Evolutionary conservation across 2,797 vertebrate genomes (phyloP).

Genomic region (Hemibagrus guttatus): DNA sequence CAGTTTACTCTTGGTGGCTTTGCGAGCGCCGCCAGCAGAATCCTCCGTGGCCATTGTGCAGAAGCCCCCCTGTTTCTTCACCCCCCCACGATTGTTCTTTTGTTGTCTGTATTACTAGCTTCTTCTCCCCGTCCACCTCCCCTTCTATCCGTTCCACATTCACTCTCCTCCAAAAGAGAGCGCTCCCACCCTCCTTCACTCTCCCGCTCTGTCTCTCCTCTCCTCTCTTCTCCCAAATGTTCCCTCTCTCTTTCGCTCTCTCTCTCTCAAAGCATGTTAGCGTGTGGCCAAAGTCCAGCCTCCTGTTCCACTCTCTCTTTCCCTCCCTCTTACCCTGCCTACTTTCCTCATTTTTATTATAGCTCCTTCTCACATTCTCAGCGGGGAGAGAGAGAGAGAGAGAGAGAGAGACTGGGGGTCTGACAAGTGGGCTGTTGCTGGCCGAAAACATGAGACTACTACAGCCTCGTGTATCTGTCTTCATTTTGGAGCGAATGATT

Average conservation of each 20-base stretch:
- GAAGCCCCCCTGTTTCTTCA: slow-evolving; percentile 9
- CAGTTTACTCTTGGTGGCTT: slow-evolving; percentile 92
- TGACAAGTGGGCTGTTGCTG: slow-evolving; percentile 71
- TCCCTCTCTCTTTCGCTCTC: slow-evolving; percentile 30
- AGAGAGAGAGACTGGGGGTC: slow-evolving; percentile 51
- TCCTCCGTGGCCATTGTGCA: slow-evolving; percentile 82
- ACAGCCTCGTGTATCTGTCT: not conserved
- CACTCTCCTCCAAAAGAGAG: slow-evolving; percentile 60
- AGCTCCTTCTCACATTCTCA: slow-evolving; percentile 48
- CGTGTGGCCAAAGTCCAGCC: slow-evolving; percentile 73
- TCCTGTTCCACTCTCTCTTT: slow-evolving; percentile 56
- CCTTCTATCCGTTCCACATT: slow-evolving; percentile 43
- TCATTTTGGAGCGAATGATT: not conserved
- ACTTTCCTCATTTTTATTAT: slow-evolving; percentile 64
- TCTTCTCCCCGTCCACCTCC: slow-evolving; percentile 43
- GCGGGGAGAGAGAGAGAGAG: slow-evolving; percentile 19
- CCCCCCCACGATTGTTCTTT: slow-evolving; percentile 41
- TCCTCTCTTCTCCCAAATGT: not conserved
- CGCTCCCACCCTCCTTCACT: slow-evolving; percentile 75
- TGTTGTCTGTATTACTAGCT: slow-evolving; percentile 56
- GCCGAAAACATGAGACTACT: slow-evolving; percentile 37
- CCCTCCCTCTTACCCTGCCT: slow-evolving; percentile 59
- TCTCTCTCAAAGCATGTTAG: slow-evolving; percentile 49
- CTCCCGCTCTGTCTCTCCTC: slow-evolving; percentile 54
- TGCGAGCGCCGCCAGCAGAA: slow-evolving; percentile 85